Conservation (phyloP, 2,113 vertebrate species). For the Ranitomeya variabilis region DNA sequence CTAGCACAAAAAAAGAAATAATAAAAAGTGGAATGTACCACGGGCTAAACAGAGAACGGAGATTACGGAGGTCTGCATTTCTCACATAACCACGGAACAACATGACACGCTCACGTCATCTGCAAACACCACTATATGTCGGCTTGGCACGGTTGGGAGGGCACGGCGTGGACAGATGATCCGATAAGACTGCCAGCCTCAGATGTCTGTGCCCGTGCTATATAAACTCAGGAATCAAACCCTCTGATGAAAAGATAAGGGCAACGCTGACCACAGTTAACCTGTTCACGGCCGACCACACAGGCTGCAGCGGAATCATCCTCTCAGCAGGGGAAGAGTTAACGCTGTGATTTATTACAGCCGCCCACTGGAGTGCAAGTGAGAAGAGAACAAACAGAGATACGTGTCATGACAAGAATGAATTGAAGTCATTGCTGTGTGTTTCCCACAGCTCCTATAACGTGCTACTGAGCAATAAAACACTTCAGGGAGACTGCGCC, state of each 20-base stretch:
- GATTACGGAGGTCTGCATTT: neutral
- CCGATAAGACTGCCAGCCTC: neutral
- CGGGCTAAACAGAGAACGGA: neutral
- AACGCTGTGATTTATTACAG: neutral
- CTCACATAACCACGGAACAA: neutral
- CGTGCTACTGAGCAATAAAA: slow-evolving; percentile 39
- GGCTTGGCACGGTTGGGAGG: neutral
- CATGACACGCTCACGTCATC: neutral
- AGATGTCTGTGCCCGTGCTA: neutral
- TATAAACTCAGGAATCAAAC: neutral
- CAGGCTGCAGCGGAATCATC: neutral
- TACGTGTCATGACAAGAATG: slow-evolving; percentile 36
- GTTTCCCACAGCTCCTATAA: slow-evolving; percentile 44
- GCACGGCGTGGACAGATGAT: neutral
- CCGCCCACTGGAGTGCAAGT: neutral
- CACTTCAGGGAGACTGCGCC: slow-evolving; percentile 15
- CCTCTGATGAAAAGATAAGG: neutral
- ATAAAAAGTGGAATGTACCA: neutral
- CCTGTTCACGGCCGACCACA: neutral
- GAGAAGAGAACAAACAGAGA: slow-evolving; percentile 42
- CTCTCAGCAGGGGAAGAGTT: neutral
- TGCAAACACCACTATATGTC: neutral
- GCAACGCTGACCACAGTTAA: neutral
- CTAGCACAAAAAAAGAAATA: neutral
- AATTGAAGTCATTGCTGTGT: slow-evolving; percentile 29